Evolutionary conservation across 1,140 invertebrate species (phyloP), one percentile per base, ranked within the genome.

Genomic region (Hypsibius dujardini): DNA sequence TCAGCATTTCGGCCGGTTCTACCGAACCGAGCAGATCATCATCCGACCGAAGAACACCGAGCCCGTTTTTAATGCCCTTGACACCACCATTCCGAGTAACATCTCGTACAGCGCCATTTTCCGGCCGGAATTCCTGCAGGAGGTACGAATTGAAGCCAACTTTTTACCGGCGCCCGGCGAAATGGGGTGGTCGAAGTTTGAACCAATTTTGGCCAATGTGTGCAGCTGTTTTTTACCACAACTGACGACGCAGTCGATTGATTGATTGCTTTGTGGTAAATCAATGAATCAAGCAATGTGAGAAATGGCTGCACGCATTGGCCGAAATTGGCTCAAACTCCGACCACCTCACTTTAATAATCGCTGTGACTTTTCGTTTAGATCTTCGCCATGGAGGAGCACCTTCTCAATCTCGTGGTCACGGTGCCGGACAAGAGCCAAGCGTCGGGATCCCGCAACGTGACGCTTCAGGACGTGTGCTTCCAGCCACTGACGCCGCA

Each of bases 11-110:
- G 85, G 72, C 73, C 95, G 95, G 0, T 98, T 98, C 79, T 98
- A 95, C 79, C 84, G 96, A 73, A 89, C 87, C 1, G 91, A 97
- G 80, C 91, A 94, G 80, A 78, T 95, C 50, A 94, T 91, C 71
- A 84, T 90, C 2, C 77, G 77, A 2, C 76, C 79, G 28, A 78
- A 59, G 74, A 77, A 76, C 47, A 72, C 79, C 28, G 75, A 75
- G 0, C 50, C 71, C 50, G 71, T 72, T 46, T 47, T 71, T n/a
- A 72, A 71, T 56, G 73, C 76, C n/a, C 59, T 62, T n/a, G 46
- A 73, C 14, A 47, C 42, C 1, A 75, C n/a, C n/a, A 56, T n/a
- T 56, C 50, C n/a, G n/a, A n/a, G n/a, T n/a, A n/a, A n/a, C n/a
- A n/a, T n/a, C n/a, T n/a, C 7, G 50, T 56, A 56, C 50, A 56